Percentiles rank a stretch among this genome's conserved stretches.
Conservation (phyloP, 2,888 invertebrate species). For the Parthenolecanium corni region DNA sequence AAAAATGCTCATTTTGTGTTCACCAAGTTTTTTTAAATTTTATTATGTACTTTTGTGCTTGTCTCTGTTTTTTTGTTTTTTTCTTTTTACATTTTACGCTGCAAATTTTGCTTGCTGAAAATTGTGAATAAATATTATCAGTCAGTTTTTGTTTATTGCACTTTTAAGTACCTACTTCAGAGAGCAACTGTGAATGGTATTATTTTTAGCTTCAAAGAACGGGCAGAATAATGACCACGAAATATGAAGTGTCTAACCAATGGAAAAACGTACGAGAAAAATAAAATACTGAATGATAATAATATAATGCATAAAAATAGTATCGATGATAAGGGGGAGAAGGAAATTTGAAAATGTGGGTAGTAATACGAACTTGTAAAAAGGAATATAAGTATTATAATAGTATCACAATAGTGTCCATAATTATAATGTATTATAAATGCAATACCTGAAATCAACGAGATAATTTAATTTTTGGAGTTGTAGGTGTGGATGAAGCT, state of each 20-base stretch:
- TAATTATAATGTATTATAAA: neutral
- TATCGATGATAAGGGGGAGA: neutral
- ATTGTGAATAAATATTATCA: neutral
- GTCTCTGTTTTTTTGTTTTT: no score
- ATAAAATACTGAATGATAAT: neutral
- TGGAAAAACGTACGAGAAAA: neutral
- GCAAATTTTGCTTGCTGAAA: no score
- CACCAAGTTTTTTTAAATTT: no score
- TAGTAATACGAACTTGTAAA: neutral
- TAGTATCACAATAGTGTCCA: neutral
- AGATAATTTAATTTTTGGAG: conserved; percentile 15
- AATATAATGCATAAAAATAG: neutral
- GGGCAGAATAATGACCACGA: neutral
- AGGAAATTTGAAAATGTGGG: neutral
- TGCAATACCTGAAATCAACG: no score
- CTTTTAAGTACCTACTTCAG: neutral
- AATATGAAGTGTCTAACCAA: neutral
- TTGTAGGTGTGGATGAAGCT: conserved; percentile 36
- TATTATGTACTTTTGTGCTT: no score
- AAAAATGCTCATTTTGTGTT: no score
- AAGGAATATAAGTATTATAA: neutral
- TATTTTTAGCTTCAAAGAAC: neutral
- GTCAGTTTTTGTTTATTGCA: neutral
- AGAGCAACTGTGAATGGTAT: neutral
- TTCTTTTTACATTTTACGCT: no score